Evolutionary conservation across 2,888 invertebrate species (phyloP), one percentile per base, ranked within the genome.

Genomic region (Dynastes tityus): DNA sequence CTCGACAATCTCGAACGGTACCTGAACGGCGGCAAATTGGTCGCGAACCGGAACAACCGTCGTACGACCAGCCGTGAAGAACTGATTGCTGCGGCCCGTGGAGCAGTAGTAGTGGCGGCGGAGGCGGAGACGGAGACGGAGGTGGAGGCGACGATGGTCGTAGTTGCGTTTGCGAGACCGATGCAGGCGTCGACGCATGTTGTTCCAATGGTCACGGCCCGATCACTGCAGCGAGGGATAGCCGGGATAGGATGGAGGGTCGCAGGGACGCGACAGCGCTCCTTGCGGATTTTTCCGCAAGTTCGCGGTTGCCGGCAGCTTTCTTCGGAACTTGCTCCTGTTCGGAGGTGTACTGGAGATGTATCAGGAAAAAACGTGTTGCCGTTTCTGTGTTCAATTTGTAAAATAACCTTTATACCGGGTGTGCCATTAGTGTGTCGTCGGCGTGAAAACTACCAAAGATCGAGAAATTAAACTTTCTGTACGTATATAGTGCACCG

Each of bases 181-280:
- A 58, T 58, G 84, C 86, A 87, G 40, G 73, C 55, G 73, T 29
- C 73, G 58, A 73, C 73, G 73, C 73, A 73, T 73, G 73, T 73
- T 73, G 73, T 73, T 58, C 73, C 58, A 73, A 55, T 58, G 73
- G 73, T 73, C 58, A 73, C 73, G 73, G 58, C 73, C 73, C 73
- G 73, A 73, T 73, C 73, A 73, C 73, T 73, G 73, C 88, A 87
- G 86, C 87, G 73, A 87, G 86, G 87, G 87, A 85, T 87, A 85
- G 87, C 88, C 87, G 87, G 88, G 88, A 87, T 86, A 86, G 88
- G 88, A 87, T 86, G 85, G 85, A 83, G 85, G 84, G 82, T 82
- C 73, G 73, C 83, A 80, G 81, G 84, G 86, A 87, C 88, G 88
- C 87, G 80, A 5, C 84, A 87, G 87, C 88, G 88, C 87, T 86